Conservation (phyloP, 2,113 vertebrate species). For the Seriola rivoliana region DNA sequence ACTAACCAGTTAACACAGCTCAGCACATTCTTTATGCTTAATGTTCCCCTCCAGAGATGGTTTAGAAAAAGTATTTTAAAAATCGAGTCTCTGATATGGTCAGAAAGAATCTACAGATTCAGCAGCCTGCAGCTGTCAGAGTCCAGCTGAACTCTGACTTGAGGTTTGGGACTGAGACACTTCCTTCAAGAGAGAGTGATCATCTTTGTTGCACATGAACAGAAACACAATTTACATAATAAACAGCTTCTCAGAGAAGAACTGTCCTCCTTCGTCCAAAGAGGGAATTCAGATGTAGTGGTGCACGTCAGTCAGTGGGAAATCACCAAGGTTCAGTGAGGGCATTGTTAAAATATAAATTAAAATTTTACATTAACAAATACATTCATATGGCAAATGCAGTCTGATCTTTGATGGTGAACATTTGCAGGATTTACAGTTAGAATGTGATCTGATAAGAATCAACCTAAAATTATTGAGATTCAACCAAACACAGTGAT, state of each 20-base stretch:
- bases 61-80: neutral
- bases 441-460: neutral
- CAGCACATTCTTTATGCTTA: neutral
- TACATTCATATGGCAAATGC: too few species aligned
- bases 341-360: neutral
- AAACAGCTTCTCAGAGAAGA: neutral
- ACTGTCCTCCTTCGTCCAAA: neutral
- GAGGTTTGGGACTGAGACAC: slow-evolving; percentile 5
- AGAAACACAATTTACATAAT: neutral
- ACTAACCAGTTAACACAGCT: too few species aligned
- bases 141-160: slow-evolving; percentile 45
- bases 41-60: neutral
- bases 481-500: neutral
- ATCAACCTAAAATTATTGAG: neutral
- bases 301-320: neutral
- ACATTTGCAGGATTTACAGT: too few species aligned
- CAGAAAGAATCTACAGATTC: too few species aligned
- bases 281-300: neutral
- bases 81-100: too few species aligned
- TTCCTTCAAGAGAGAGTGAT: neutral
- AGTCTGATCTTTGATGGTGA: too few species aligned
- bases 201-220: neutral
- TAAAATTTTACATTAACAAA: neutral
- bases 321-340: neutral
- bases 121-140: slow-evolving; percentile 37